Conservation (phyloP, 2,888 invertebrate species). For the Gari tellinella region DNA sequence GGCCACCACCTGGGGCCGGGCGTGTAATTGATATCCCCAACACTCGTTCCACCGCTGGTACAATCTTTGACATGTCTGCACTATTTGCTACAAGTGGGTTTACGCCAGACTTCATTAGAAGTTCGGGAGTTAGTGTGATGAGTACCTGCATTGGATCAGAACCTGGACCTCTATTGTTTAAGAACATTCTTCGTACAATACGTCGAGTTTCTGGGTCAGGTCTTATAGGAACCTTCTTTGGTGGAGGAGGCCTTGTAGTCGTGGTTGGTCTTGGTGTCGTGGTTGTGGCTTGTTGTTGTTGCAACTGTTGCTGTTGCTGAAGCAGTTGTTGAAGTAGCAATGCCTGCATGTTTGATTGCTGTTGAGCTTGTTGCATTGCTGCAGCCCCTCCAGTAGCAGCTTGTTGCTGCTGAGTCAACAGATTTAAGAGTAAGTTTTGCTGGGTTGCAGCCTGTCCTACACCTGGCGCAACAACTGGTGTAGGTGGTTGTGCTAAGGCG, state of each 20-base stretch:
- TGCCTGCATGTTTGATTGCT: background rate
- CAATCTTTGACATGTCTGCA: conserved; percentile 45
- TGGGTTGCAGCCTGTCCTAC: too few relatives aligned
- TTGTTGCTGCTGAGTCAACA: background rate
- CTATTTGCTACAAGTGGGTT: conserved; percentile 56
- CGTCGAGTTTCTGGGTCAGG: conserved; percentile 50
- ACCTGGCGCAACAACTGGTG: too few relatives aligned
- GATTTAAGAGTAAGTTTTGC: background rate
- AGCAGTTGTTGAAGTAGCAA: conserved; percentile 6
- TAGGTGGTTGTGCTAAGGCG: background rate
- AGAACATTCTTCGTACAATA: conserved; percentile 49
- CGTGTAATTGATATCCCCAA: conserved; percentile 41
- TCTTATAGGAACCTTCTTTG: conserved; percentile 40
- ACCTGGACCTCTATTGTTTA: conserved; percentile 34
- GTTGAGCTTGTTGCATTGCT: background rate
- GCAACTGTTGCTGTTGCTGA: background rate
- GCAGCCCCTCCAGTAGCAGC: background rate
- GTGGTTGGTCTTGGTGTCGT: conserved; percentile 24
- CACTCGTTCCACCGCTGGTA: conserved; percentile 51
- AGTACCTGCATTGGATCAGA: conserved; percentile 43
- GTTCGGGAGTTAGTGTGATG: conserved; percentile 51
- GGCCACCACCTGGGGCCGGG: conserved; percentile 7
- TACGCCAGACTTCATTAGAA: conserved; percentile 56
- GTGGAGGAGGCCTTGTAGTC: conserved; percentile 24
- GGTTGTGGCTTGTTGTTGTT: background rate